Evolutionary conservation across 2,797 vertebrate species (phyloP), one percentile per base, ranked within the genome.

Genomic region (Onychomys torridus): DNA sequence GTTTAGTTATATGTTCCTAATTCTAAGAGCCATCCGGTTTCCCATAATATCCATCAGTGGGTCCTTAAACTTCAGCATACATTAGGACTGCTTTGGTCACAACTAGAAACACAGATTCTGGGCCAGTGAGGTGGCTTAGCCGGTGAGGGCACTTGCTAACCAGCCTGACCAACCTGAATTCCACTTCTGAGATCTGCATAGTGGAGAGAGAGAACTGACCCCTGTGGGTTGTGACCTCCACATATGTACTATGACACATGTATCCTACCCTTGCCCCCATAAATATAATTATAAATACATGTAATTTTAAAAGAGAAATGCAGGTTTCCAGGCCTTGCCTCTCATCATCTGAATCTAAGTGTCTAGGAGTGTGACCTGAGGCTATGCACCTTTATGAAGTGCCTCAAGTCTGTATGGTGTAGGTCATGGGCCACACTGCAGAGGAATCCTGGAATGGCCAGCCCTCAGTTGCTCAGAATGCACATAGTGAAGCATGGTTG

Each of bases 1-100:
- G n/a, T n/a, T n/a, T n/a, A 91, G 0, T 21, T 76, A 79, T 82
- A 89, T 37, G 61, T 65, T 96, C 8, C 81, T 55, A 86, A 37
- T 78, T 63, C 23, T 67, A 65, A 67, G 88, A 95, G 19, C 52
- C 61, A 37, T 75, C 87, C n/a, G 85, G 61, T 57, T 93, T 85
- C 87, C 76, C 67, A 27, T 77, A 59, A 34, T 73, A 7, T 65
- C 11, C 2, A 29, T 88, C 65, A 40, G 75, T 67, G 46, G 37
- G 55, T 96, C 43, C 43, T 73, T 29, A 90, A 46, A 65, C 52
- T 40, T 87, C 9, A 29, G 3, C 23, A 34, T 63, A 46, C 34
- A 10, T 92, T 76, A 46, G 79, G 89, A 57, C 85, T 55, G 77
- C 65, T 21, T 82, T 52, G 69, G 67, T 40, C 63, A n/a, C 90